Evolutionary conservation across 2,113 vertebrate genomes (phyloP).

Genomic region (Colius striatus): DNA sequence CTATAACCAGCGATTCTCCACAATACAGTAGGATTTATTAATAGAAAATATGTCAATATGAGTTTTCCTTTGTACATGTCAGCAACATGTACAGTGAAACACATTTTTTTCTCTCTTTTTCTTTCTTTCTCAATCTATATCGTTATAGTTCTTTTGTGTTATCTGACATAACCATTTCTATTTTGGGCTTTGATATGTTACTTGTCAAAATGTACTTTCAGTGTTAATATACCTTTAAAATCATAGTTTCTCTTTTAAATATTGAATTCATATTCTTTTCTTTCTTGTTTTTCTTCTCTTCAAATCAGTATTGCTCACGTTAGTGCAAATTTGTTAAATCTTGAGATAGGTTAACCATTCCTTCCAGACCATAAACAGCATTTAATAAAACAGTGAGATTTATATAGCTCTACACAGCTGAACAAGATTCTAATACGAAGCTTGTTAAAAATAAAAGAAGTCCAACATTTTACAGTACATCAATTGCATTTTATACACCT

Average conservation of each 20-base stretch:
- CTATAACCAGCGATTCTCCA: constrained; percentile 47
- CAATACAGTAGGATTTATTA: constrained; percentile 62
- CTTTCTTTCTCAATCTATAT: constrained; percentile 40
- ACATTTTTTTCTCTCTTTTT: constrained; percentile 34
- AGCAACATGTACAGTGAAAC: constrained; percentile 47
- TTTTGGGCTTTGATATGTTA: constrained; percentile 64
- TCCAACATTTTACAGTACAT: constrained; percentile 60
- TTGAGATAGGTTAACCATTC: constrained; percentile 66
- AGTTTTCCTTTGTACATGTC: constrained; percentile 61
- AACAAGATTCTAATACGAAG: constrained; percentile 62
- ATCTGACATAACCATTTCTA: constrained; percentile 65
- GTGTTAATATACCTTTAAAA: constrained; percentile 51
- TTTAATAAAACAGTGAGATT: constrained; percentile 55
- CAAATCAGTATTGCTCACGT: constrained; percentile 47
- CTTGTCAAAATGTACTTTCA: constrained; percentile 56
- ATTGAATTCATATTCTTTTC: constrained; percentile 26
- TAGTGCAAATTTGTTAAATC: constrained; percentile 56
- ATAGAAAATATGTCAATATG: constrained; percentile 52
- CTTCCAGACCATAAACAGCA: constrained; percentile 54
- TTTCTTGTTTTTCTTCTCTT: not conserved
- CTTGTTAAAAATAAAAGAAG: constrained; percentile 58
- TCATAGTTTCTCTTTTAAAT: constrained; percentile 67
- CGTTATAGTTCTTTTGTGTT: constrained; percentile 63
- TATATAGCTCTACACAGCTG: constrained; percentile 61
- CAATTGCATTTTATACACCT: constrained; percentile 51